Evolutionary conservation across 1,140 invertebrate species (phyloP).

Genomic region (Leptinotarsa undecemlineata): DNA sequence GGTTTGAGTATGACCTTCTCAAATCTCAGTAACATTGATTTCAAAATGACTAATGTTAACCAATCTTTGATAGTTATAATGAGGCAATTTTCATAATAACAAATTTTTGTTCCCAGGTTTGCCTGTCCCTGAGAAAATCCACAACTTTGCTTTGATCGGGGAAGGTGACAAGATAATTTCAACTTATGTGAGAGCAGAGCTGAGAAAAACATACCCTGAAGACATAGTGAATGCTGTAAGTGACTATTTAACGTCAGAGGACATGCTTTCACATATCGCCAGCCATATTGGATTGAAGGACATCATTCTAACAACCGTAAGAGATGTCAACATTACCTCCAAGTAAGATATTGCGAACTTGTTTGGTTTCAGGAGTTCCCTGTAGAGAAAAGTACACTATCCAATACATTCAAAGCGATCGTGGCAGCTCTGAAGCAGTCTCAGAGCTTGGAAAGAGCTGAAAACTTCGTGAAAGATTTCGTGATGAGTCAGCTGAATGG

Average conservation of each 20-base stretch:
- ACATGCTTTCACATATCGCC: constrained; percentile 71
- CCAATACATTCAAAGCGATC: constrained; percentile 80
- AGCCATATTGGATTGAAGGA: constrained; percentile 79
- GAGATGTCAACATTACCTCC: constrained; percentile 29
- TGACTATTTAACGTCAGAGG: constrained; percentile 68
- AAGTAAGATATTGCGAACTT: constrained; percentile 32
- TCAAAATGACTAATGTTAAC: too few relatives aligned
- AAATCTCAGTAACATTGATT: too few relatives aligned
- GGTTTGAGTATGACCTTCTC: too few relatives aligned
- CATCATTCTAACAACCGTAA: constrained; percentile 75
- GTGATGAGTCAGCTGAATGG: constrained; percentile 75
- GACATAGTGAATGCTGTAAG: constrained; percentile 66
- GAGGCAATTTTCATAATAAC: too few relatives aligned
- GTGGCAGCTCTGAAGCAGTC: constrained; percentile 75
- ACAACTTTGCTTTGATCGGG: constrained; percentile 71
- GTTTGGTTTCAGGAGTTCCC: constrained; percentile 74
- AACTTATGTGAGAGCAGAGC: constrained; percentile 60
- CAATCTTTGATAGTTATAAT: too few relatives aligned
- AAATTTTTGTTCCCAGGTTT: constrained; percentile 6
- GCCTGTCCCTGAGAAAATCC: constrained; percentile 50
- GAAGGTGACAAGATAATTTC: constrained; percentile 67
- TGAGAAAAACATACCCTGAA: constrained; percentile 73
- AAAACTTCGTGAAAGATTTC: constrained; percentile 85
- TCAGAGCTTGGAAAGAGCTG: constrained; percentile 63
- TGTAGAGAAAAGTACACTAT: constrained; percentile 66